phyloP scores from a whole-genome alignment of 2,797 vertebrate species.

The Pangasius sanitwongsei region DNA sequence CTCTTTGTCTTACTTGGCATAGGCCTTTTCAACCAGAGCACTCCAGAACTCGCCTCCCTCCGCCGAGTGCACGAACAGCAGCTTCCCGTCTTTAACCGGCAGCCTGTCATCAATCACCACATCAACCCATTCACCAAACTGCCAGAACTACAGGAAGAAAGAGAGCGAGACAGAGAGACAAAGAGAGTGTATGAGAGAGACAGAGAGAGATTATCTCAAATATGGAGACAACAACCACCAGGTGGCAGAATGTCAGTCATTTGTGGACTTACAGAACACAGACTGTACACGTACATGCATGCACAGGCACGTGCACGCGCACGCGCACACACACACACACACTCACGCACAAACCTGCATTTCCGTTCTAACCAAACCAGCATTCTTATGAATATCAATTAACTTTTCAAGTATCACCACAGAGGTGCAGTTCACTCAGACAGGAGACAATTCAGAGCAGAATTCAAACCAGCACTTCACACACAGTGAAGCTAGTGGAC shows the following conservation, averaged over 20 bases:
- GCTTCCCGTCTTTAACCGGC: constrained; percentile 87
- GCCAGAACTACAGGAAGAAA: constrained; percentile 86
- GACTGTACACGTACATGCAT: neutral
- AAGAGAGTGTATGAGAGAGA: neutral
- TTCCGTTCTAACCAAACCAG: neutral
- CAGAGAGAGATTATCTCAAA: neutral
- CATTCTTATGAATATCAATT: neutral
- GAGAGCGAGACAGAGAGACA: neutral
- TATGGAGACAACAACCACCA: neutral
- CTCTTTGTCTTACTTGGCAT: constrained; percentile 85
- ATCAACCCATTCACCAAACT: constrained; percentile 94
- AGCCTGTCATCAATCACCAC: constrained; percentile 92
- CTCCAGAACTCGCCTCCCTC: constrained; percentile 95
- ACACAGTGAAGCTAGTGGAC: neutral
- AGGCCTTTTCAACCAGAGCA: constrained; percentile 93
- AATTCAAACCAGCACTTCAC: neutral
- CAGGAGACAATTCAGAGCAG: neutral
- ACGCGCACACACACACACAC: neutral
- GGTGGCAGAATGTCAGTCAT: constrained; percentile 13
- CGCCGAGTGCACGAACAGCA: constrained; percentile 91
- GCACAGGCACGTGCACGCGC: neutral
- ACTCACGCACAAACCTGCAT: neutral
- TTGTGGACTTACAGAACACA: neutral
- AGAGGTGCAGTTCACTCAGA: neutral
- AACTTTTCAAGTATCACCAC: neutral